Conservation (phyloP, 2,113 vertebrate species). For the Noctilio leporinus region DNA sequence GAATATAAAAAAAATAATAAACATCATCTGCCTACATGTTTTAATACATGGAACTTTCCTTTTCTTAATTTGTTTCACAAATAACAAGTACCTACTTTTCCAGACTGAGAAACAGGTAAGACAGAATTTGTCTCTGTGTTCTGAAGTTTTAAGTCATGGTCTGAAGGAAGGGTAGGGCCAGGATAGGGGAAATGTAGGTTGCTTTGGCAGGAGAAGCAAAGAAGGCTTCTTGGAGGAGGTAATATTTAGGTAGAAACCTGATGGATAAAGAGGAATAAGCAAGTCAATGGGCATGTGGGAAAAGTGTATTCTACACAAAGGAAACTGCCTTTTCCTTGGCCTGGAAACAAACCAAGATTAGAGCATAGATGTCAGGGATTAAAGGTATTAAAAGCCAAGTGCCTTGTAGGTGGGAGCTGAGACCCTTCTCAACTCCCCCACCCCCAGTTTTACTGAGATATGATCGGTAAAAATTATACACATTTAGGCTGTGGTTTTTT, state of each 20-base stretch:
- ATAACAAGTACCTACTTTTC: neutral
- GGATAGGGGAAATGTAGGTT: neutral
- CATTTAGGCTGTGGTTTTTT: neutral
- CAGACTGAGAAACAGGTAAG: neutral
- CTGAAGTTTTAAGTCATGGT: neutral
- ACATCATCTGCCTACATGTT: conserved; percentile 72
- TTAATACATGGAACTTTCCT: conserved; percentile 45
- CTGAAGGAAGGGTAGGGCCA: neutral
- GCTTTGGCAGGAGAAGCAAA: neutral
- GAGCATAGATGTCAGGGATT: neutral
- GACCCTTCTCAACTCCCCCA: neutral
- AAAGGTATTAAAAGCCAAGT: neutral
- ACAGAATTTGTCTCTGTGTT: neutral
- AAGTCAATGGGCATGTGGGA: neutral
- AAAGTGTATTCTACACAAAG: neutral
- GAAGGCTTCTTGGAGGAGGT: neutral
- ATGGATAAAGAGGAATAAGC: neutral
- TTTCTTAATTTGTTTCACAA: conserved; percentile 8
- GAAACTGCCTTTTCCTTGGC: neutral
- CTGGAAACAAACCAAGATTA: neutral
- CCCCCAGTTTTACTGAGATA: neutral
- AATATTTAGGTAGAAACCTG: neutral
- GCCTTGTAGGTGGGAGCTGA: neutral
- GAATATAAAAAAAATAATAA: conserved; percentile 76
- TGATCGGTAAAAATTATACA: neutral